Evolutionary conservation across 30 jellyfish, hydroid and myxozoan genomes (phyloP).

Genomic region (Mastigias papua): DNA sequence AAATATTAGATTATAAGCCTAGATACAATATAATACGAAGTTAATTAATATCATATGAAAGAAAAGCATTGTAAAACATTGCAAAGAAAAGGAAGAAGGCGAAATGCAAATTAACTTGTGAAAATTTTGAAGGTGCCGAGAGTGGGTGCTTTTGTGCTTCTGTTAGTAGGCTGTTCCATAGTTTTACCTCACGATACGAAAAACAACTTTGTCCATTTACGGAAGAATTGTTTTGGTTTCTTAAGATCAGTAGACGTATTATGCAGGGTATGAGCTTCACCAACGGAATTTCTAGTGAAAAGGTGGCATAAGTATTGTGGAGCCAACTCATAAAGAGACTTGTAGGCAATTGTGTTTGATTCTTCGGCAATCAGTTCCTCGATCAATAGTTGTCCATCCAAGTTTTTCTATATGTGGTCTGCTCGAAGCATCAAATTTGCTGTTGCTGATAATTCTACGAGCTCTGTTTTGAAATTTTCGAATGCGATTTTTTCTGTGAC

Average conservation of each 20-base stretch:
- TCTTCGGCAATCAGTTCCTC: background rate
- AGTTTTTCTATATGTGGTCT: too few species aligned
- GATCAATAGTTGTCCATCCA: too few species aligned
- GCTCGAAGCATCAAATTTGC: too few species aligned
- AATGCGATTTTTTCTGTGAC: too few species aligned
- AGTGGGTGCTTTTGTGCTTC: background rate
- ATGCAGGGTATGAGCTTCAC: background rate
- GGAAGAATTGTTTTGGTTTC: background rate
- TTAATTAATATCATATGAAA: background rate
- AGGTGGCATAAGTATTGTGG: background rate
- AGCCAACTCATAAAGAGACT: background rate
- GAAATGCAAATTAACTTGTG: background rate
- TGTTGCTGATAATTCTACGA: too few species aligned
- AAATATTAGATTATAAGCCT: background rate
- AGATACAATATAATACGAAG: background rate
- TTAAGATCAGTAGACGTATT: background rate
- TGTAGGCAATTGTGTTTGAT: background rate
- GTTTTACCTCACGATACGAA: background rate
- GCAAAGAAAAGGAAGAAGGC: background rate
- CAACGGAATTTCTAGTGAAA: background rate
- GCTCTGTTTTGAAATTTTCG: too few species aligned
- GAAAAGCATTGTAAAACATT: background rate
- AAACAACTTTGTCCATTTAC: background rate
- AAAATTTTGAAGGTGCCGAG: constrained; percentile 6
- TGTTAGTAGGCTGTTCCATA: background rate